These are phyloP conservation scores for Scaeva pyrastri DNA, from an alignment of 2,888 invertebrate genomes.

Conservation along the genomic window DNA sequence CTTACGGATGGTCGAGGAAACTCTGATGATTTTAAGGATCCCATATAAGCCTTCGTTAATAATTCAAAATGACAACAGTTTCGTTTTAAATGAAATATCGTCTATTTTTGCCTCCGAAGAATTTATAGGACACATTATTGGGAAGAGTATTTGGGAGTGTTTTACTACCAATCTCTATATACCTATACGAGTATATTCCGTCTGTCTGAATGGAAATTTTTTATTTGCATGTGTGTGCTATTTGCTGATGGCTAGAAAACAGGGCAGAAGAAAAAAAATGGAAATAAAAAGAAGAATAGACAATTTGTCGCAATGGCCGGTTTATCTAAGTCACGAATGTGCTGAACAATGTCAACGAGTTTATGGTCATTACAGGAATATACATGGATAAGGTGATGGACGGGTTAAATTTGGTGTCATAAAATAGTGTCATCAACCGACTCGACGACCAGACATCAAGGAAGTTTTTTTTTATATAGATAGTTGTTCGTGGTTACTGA, in stretches of 20 bases:
- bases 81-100: conserved; percentile 33
- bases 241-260: neutral
- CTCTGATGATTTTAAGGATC: conserved; percentile 12
- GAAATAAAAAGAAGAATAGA: conserved; percentile 18
- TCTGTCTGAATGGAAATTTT: conserved; percentile 20
- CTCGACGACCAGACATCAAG: neutral
- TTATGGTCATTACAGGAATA: conserved; percentile 24
- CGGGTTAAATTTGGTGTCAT: conserved; percentile 19
- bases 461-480: neutral
- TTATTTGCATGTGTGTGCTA: conserved; percentile 36
- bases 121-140: no score
- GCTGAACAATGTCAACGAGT: conserved; percentile 15
- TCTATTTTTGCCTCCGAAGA: conserved; percentile 31
- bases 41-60: conserved; percentile 56
- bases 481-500: neutral
- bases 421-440: neutral
- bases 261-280: neutral
- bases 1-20: conserved; percentile 1
- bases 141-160: conserved; percentile 21
- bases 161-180: neutral
- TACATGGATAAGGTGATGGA: neutral
- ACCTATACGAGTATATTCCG: neutral
- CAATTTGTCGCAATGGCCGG: conserved; percentile 39
- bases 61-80: conserved; percentile 52
- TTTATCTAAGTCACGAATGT: conserved; percentile 47